Conservation (phyloP, 1,140 invertebrate species). For the Solenopsis invicta region DNA sequence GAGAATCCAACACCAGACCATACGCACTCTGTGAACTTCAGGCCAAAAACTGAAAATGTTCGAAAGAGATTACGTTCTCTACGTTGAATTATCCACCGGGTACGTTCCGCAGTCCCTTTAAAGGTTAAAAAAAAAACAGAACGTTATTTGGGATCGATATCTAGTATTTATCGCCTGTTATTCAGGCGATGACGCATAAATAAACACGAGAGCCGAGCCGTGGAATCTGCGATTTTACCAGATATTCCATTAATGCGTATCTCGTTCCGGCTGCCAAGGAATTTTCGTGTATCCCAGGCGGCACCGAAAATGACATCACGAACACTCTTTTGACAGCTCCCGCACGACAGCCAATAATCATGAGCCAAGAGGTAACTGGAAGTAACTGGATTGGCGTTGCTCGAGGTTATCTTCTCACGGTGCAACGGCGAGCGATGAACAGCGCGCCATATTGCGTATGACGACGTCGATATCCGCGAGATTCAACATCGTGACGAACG, state of each 20-base stretch:
- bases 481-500: not conserved
- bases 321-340: conserved; percentile 27
- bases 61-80: not conserved
- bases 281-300: not conserved
- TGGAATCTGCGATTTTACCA: not conserved
- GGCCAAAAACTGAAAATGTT: not conserved
- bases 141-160: not conserved
- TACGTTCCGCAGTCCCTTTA: not conserved
- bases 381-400: not conserved
- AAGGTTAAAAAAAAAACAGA: too few species aligned
- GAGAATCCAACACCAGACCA: not conserved
- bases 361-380: not conserved
- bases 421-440: not conserved
- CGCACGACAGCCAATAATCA: not conserved
- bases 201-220: not conserved
- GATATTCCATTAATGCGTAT: not conserved
- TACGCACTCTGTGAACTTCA: not conserved
- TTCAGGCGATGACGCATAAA: not conserved
- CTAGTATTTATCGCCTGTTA: not conserved
- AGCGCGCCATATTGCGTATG: not conserved
- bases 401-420: not conserved
- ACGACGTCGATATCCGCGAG: not conserved
- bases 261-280: not conserved
- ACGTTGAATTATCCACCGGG: not conserved
- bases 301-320: not conserved